These are phyloP conservation scores for Pterocles orientalis DNA, from an alignment of 2,113 vertebrate species.

Conservation along the genomic window DNA sequence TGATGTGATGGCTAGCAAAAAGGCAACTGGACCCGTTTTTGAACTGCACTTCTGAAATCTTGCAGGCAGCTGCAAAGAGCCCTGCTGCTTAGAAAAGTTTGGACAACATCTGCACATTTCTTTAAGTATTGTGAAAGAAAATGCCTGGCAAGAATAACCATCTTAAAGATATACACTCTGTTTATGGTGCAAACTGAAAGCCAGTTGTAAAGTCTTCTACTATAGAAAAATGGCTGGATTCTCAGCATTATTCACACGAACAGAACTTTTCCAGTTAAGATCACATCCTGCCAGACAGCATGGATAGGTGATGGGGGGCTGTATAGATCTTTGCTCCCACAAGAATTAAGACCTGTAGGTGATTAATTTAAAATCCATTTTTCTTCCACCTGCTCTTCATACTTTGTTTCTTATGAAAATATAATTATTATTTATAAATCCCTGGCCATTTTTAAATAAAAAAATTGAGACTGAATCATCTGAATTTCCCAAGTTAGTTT, in stretches of 20 bases:
- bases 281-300: slow-evolving; percentile 1
- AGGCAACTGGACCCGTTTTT: background rate
- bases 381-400: background rate
- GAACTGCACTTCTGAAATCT: background rate
- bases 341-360: background rate
- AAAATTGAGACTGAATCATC: background rate
- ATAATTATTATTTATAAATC: background rate
- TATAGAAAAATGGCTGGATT: background rate
- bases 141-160: slow-evolving; percentile 11
- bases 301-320: background rate
- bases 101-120: slow-evolving; percentile 37
- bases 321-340: background rate
- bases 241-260: background rate
- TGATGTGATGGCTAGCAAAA: background rate
- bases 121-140: slow-evolving; percentile 41
- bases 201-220: background rate
- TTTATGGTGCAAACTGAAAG: background rate
- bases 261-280: slow-evolving; percentile 24
- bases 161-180: background rate
- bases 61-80: slow-evolving; percentile 38
- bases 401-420: background rate
- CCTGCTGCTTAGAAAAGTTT: background rate
- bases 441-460: background rate
- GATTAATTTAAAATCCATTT: background rate
- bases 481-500: background rate